phyloP scores from a whole-genome alignment of 2,888 invertebrate species.

The Meteorus cinctellus region DNA sequence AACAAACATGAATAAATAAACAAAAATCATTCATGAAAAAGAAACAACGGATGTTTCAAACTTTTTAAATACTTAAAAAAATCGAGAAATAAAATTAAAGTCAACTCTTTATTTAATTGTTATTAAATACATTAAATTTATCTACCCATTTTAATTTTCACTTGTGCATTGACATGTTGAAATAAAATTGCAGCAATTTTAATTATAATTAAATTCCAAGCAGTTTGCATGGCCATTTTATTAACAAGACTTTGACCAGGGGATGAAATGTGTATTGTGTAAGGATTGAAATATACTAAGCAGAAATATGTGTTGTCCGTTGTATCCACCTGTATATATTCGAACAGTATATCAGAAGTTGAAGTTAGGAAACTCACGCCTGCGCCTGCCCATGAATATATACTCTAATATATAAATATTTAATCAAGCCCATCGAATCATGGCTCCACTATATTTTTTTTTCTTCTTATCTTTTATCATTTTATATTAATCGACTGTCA shows the following conservation, averaged over 20 bases:
- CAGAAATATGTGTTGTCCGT: constrained; percentile 18
- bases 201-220: background rate
- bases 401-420: constrained; percentile 64
- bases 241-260: background rate
- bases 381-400: constrained; percentile 53
- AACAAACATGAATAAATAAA: constrained; percentile 13
- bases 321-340: constrained; percentile 4
- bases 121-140: background rate
- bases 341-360: constrained; percentile 37
- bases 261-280: constrained; percentile 2
- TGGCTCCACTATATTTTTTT: constrained; percentile 53
- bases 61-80: background rate
- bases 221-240: background rate
- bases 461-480: constrained; percentile 12
- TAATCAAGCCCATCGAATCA: constrained; percentile 63
- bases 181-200: constrained; percentile 1
- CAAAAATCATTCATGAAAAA: constrained; percentile 4
- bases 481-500: background rate
- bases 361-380: constrained; percentile 55
- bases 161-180: constrained; percentile 38
- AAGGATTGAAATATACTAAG: constrained; percentile 10
- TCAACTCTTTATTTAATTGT: background rate
- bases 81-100: background rate
- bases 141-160: constrained; percentile 47
- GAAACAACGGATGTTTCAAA: too few species aligned